Base-by-base conservation (phyloP, 2,113 vertebrate species). In the Cyphomyrus discorhynchus region DNA sequence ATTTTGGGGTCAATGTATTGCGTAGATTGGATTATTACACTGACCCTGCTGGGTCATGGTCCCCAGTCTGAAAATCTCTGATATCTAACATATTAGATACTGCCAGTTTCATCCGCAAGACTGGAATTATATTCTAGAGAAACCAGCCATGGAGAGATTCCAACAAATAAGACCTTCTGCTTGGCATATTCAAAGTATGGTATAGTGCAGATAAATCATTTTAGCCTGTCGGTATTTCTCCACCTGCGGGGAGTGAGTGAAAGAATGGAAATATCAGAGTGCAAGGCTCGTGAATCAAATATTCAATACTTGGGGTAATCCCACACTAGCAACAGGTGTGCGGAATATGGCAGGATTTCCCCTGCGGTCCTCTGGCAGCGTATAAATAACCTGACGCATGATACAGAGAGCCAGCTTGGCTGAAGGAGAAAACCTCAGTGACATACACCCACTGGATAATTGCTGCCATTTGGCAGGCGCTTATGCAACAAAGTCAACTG, bases 101-200 rank as follows among this genome's bases (percentile, higher is more conserved):
- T 58, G 31, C 47, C 86, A 58, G 49, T 56, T 53, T 87, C 47
- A 80, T 80, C 74, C 74, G 47, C 7, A 84, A 21, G 17, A 24
- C 39, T 47, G 42, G 15, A 35, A n/a, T 42, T n/a, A 88, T 42
- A 58, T 21, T 66, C 39, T 8, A 66, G 21, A 46, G 86, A 88
- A 62, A 66, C 53, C 56, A 27, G 21, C 17, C 53, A 45, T 66
- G 35, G 87, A 45, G 39, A 66, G 31, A 88, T 88, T 35, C 27
- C 50, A 88, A 88, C 56, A 88, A 88, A 45, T 46, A 88, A 27
- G 39, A 45, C 35, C 87, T 88, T 88, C 27, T 87, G 19, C 53
- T 66, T 88, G 56, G 52, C 27, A 19, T 24, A 42, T 24, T 21
- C 15, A 39, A 62, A 45, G 56, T 35, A 58, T 6, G 19, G 35